Evolutionary conservation across 1,140 invertebrate species (phyloP).

Genomic region (Trissolcus basalis): DNA sequence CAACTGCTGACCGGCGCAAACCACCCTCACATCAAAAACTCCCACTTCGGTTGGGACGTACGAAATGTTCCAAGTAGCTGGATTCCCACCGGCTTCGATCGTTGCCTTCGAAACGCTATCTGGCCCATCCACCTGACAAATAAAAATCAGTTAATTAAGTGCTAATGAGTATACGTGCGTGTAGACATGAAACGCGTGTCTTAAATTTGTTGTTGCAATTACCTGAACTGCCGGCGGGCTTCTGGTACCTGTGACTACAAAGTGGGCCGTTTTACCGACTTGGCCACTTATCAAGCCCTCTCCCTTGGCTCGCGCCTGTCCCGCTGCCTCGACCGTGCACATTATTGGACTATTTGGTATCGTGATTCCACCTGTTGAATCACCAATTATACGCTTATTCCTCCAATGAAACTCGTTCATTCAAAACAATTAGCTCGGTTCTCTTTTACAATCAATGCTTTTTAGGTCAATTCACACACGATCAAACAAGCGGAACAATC

Average conservation of each 20-base stretch:
- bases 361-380: conserved; percentile 75
- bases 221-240: conserved; percentile 74
- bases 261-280: conserved; percentile 73
- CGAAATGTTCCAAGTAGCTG: conserved; percentile 78
- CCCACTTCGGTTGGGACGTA: conserved; percentile 85
- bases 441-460: conserved; percentile 16
- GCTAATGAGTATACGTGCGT: too few species aligned
- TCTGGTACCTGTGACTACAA: conserved; percentile 71
- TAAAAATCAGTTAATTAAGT: too few species aligned
- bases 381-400: conserved; percentile 12
- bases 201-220: too few species aligned
- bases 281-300: conserved; percentile 79
- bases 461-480: conserved; percentile 42
- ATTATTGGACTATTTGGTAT: conserved; percentile 74
- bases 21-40: conserved; percentile 82
- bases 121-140: conserved; percentile 79
- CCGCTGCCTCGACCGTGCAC: conserved; percentile 80
- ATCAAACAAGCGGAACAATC: conserved; percentile 34
- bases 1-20: conserved; percentile 82
- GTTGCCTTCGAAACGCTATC: conserved; percentile 81
- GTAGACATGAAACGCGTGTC: too few species aligned
- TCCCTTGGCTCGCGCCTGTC: conserved; percentile 80
- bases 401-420: neutral
- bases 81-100: conserved; percentile 76
- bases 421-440: neutral